phyloP scores from a whole-genome alignment of 2,888 invertebrate genomes.

The Litoditis marina region DNA sequence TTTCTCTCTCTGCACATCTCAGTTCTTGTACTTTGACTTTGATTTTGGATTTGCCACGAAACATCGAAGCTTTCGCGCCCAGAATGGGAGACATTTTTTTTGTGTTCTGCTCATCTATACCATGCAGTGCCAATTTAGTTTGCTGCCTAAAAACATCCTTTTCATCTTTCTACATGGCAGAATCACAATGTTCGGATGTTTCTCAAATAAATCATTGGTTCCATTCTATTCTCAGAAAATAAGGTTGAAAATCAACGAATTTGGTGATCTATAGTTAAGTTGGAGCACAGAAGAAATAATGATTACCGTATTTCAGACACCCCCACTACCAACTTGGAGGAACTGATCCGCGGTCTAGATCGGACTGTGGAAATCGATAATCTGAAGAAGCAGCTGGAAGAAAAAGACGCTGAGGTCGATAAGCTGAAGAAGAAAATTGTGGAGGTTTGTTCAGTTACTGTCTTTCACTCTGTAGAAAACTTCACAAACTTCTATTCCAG shows the following conservation, averaged over 20 bases:
- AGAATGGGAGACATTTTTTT: too few species aligned
- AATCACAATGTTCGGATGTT: neutral
- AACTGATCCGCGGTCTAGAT: slow-evolving; percentile 18
- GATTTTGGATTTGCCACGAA: too few species aligned
- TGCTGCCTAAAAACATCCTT: too few species aligned
- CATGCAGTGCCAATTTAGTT: too few species aligned
- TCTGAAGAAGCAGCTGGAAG: slow-evolving; percentile 10
- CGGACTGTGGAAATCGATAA: slow-evolving; percentile 16
- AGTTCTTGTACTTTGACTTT: too few species aligned
- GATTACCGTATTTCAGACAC: slow-evolving; percentile 8
- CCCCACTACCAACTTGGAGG: slow-evolving; percentile 15
- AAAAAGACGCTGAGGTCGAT: slow-evolving; percentile 16
- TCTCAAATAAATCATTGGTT: neutral
- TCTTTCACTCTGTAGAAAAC: too few species aligned
- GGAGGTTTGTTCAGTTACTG: slow-evolving; percentile 5
- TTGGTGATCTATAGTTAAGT: neutral
- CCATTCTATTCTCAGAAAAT: neutral
- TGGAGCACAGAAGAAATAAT: too few species aligned
- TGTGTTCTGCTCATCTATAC: too few species aligned
- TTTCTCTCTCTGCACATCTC: too few species aligned
- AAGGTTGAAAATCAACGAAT: neutral
- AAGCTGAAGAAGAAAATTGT: slow-evolving; percentile 16
- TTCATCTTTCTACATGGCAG: too few species aligned
- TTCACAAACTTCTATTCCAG: too few species aligned
- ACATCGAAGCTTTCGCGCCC: too few species aligned